phyloP scores from a whole-genome alignment of 2,113 vertebrate genomes.

The Tragelaphus scriptus region DNA sequence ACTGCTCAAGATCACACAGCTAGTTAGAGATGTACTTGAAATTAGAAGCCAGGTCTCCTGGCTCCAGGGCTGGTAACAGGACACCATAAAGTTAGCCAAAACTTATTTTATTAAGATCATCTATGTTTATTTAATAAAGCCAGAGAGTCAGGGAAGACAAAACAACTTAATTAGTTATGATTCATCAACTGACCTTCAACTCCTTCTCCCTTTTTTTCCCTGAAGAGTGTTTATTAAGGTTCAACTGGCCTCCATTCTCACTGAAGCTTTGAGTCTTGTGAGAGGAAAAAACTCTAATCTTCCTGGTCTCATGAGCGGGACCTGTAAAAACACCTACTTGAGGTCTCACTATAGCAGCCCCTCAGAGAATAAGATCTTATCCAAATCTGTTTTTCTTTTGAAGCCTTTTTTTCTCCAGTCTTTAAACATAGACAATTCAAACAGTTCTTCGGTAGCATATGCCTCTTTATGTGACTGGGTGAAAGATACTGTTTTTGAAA shows the following conservation, averaged over 20 bases:
- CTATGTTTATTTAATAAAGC: neutral
- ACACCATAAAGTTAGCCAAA: neutral
- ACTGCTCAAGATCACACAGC: neutral
- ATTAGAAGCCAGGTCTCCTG: neutral
- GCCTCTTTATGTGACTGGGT: neutral
- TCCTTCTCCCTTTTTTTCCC: neutral
- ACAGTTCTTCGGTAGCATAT: neutral
- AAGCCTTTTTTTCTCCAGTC: neutral
- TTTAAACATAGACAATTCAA: neutral
- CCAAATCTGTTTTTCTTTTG: neutral
- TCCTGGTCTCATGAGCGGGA: neutral
- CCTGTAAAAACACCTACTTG: neutral
- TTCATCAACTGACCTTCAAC: neutral
- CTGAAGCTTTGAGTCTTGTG: neutral
- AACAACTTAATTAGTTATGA: neutral
- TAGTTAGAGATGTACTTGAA: neutral
- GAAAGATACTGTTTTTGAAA: neutral
- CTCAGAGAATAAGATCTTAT: neutral
- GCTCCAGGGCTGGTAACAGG: neutral
- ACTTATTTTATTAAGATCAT: neutral
- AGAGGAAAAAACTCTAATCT: neutral
- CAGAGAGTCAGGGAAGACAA: neutral
- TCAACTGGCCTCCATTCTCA: neutral
- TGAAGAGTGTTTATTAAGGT: neutral
- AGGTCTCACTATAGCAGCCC: neutral